Base-by-base conservation (phyloP, 2,797 vertebrate species). In the Leuciscus waleckii region DNA sequence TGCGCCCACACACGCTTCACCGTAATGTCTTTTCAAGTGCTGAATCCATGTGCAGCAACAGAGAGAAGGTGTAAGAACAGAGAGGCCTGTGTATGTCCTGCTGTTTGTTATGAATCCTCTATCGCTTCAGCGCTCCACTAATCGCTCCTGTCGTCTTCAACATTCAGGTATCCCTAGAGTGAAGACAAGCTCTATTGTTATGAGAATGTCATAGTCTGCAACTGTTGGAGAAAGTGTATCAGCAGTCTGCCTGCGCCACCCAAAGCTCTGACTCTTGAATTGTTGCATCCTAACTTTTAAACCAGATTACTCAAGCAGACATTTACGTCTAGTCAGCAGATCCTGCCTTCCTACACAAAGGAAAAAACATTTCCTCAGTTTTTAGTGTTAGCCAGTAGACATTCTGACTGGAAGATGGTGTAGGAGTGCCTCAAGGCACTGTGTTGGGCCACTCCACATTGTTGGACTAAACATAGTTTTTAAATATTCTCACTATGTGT, bases 281-380 rank as follows among this genome's bases (percentile, higher is more conserved):
- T 81, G 10, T 23, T 79, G 58, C 41, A 35, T 46, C 67, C 32
- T 68, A 46, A 71, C 83, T 68, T 74, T 41, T 39, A 73, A 75
- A 70, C 63, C 77, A 26, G 81, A 89, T 56, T 79, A 37, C 51
- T 84, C 68, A 26, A 46, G n/a, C 86, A 88, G 81, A 85, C 74
- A 8, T 69, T 65, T 74, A 9, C 49, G 49, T 37, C n/a, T 32
- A 73, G 85, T 88, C 84, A 86, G 85, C 79, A 69, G n/a, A 71
- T 84, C 49, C 70, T 79, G 39, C 58, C 85, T 81, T 80, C 87
- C 88, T 73, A 89, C 89, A 88, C 85, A 85, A 39, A 85, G 75
- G 51, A 61, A 86, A 81, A 46, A 56, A 58, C 70, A 61, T 41
- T 63, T 79, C 37, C 46, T 73, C 71, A 39, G 65, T 49, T 77